phyloP scores from a whole-genome alignment of 2,113 vertebrate species.

The Anas platyrhynchos region DNA sequence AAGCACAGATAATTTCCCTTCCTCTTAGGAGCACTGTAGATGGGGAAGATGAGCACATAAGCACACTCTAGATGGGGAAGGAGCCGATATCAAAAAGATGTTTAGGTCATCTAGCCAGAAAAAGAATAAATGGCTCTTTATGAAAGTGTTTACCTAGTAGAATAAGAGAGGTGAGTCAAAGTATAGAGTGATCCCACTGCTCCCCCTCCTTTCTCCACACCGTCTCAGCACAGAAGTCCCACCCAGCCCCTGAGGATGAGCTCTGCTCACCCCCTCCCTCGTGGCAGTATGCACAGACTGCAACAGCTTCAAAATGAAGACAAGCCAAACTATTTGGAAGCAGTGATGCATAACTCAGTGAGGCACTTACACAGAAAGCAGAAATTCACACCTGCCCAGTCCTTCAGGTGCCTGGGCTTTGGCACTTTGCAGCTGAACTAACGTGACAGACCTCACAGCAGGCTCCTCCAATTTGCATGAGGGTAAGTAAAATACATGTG shows the following conservation, averaged over 20 bases:
- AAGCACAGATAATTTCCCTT: not conserved
- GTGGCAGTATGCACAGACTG: not conserved
- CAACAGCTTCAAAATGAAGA: not conserved
- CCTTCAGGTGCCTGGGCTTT: not conserved
- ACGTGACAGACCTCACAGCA: not conserved
- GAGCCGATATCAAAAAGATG: not conserved
- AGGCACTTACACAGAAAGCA: not conserved
- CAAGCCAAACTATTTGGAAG: not conserved
- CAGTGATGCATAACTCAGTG: not conserved
- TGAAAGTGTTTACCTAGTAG: not conserved
- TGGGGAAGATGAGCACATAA: not conserved
- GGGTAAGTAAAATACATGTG: not conserved
- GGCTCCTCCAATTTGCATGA: not conserved
- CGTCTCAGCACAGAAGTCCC: not conserved
- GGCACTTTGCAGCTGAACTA: not conserved
- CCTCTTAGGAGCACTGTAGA: not conserved
- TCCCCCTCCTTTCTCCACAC: not conserved
- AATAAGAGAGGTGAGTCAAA: not conserved
- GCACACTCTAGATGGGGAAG: not conserved
- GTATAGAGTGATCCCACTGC: not conserved
- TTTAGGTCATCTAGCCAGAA: not conserved
- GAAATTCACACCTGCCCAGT: not conserved
- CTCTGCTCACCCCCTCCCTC: not conserved
- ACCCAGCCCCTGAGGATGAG: not conserved
- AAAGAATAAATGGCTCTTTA: not conserved